These are phyloP conservation scores for Smittia sp. DNA, from an alignment of 2,888 invertebrate genomes.

Conservation along the genomic window DNA sequence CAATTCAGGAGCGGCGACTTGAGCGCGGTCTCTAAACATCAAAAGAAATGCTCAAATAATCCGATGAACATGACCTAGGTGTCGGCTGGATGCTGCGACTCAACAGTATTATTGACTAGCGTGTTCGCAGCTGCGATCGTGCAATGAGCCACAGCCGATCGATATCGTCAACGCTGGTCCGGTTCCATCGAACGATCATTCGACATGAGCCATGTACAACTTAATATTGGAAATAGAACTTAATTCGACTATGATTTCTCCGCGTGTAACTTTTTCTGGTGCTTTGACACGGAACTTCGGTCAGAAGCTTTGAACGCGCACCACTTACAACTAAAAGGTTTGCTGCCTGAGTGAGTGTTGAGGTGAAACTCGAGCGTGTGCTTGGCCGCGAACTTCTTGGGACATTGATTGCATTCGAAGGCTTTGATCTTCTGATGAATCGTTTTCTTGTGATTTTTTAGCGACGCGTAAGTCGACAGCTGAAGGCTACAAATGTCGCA, in stretches of 20 bases:
- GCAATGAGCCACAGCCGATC: too few relatives aligned
- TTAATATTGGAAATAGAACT: too few relatives aligned
- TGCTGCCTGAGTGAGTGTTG: neutral
- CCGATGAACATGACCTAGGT: constrained; percentile 24
- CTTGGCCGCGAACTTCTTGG: neutral
- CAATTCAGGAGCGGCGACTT: constrained; percentile 16
- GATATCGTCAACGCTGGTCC: too few relatives aligned
- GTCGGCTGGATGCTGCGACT: neutral
- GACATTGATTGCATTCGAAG: neutral
- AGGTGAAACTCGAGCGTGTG: neutral
- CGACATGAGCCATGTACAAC: too few relatives aligned
- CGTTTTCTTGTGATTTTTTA: neutral
- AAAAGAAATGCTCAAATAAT: constrained; percentile 30
- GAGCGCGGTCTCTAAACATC: constrained; percentile 27
- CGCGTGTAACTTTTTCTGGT: neutral
- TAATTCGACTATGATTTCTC: neutral
- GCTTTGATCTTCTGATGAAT: neutral
- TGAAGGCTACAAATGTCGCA: neutral
- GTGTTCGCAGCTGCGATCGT: too few relatives aligned
- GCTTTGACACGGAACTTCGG: neutral
- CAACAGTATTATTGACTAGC: neutral
- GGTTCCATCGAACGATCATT: too few relatives aligned
- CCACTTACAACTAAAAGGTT: neutral
- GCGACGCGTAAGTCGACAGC: neutral
- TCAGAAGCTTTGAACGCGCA: neutral